Conservation (phyloP, 2,888 invertebrate species). For the Priocnemis perturbator region DNA sequence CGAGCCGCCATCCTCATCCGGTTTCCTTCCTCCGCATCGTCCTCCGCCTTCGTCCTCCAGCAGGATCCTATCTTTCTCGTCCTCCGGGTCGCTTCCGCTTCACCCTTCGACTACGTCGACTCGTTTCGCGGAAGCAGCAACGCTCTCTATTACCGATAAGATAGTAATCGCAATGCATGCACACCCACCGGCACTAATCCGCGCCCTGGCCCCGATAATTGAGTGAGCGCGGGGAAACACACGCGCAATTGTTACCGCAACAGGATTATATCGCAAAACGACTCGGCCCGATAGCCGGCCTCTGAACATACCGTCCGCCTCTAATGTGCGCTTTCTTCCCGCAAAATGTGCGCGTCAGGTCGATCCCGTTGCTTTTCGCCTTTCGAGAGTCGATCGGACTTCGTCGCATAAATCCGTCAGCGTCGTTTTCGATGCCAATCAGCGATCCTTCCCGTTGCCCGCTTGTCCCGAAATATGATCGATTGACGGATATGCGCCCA, state of each 20-base stretch:
- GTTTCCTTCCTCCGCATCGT: slow-evolving; percentile 12
- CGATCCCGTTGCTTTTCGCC: no score
- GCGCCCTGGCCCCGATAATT: slow-evolving; percentile 44
- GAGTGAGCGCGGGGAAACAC: slow-evolving; percentile 30
- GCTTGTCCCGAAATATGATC: not conserved
- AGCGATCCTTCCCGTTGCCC: no score
- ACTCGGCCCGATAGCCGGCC: no score
- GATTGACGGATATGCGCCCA: no score
- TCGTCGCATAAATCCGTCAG: no score
- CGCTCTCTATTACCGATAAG: slow-evolving; percentile 51
- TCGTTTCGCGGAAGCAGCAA: slow-evolving; percentile 39
- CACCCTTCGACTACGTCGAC: slow-evolving; percentile 25
- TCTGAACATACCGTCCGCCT: no score
- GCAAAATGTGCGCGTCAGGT: no score
- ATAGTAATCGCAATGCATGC: slow-evolving; percentile 51
- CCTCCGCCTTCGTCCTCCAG: not conserved
- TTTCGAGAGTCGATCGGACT: no score
- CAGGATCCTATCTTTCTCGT: slow-evolving; percentile 18
- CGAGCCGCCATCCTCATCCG: slow-evolving; percentile 23
- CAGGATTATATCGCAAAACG: not conserved
- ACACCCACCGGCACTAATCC: slow-evolving; percentile 47
- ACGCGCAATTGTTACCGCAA: not conserved
- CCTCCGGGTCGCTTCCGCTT: not conserved
- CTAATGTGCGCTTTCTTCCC: no score
- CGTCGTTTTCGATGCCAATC: no score